A percentile compares a stretch with the other conserved stretches of the same genome.
These are phyloP conservation scores for Falco columbarius DNA, from an alignment of 2,797 vertebrate genomes.

Conservation along the genomic window DNA sequence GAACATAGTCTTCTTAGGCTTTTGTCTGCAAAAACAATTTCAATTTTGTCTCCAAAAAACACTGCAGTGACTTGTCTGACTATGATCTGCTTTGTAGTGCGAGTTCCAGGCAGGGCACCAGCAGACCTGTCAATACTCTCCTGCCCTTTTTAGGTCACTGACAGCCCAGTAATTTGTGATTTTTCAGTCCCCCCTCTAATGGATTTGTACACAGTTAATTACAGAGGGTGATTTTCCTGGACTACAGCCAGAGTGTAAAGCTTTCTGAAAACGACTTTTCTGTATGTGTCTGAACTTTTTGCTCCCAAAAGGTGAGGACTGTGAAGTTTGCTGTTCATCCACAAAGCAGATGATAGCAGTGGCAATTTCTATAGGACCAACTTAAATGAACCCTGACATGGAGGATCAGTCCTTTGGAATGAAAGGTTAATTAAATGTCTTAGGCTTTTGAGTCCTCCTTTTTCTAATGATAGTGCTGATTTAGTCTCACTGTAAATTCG, in stretches of 20 bases:
- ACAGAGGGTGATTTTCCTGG: neutral
- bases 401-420: neutral
- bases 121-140: neutral
- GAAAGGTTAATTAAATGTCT: slow-evolving; percentile 26
- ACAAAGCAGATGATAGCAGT: neutral
- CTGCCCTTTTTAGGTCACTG: neutral
- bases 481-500: neutral
- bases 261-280: slow-evolving; percentile 9
- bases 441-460: neutral
- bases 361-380: neutral
- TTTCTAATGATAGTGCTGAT: neutral
- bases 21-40: neutral
- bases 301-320: neutral
- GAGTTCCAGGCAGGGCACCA: neutral
- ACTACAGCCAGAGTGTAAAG: neutral
- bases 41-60: neutral
- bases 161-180: neutral
- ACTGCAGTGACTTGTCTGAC: neutral
- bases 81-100: accelerated
- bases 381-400: neutral
- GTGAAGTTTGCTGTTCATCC: neutral
- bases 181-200: neutral
- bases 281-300: neutral
- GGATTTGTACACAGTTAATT: neutral
- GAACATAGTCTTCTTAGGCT: neutral